Conservation (phyloP, 2,113 vertebrate species). For the Plectropomus leopardus region DNA sequence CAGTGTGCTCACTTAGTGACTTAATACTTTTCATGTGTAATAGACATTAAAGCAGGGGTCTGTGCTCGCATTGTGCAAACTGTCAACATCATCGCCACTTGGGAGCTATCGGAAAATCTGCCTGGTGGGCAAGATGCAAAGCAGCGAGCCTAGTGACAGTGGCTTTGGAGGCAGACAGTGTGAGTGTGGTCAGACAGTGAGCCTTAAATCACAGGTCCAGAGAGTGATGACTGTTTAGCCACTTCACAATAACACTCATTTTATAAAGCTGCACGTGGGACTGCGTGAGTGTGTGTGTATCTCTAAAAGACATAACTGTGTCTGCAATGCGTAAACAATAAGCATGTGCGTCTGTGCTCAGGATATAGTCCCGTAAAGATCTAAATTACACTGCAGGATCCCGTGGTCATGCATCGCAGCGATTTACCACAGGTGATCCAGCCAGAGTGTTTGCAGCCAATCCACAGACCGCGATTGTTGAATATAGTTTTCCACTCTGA, state of each 20-base stretch:
- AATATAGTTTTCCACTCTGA: constrained; percentile 59
- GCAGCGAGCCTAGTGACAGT: constrained; percentile 50
- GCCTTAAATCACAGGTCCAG: constrained; percentile 81
- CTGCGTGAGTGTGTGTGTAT: constrained; percentile 21
- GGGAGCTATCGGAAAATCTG: constrained; percentile 45
- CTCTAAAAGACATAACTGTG: constrained; percentile 22
- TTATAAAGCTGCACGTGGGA: constrained; percentile 58
- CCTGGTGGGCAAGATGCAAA: constrained; percentile 53
- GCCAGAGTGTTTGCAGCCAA: constrained; percentile 62
- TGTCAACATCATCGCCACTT: constrained; percentile 42
- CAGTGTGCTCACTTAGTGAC: background rate
- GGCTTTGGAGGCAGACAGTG: constrained; percentile 71
- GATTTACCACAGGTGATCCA: constrained; percentile 63
- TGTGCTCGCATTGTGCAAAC: constrained; percentile 16
- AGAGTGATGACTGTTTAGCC: constrained; percentile 82
- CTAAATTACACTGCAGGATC: constrained; percentile 58
- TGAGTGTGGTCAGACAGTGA: constrained; percentile 69
- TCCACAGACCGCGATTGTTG: constrained; percentile 66
- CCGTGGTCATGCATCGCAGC: constrained; percentile 42
- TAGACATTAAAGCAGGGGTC: constrained; percentile 46
- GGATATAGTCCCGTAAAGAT: constrained; percentile 38
- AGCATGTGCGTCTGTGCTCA: constrained; percentile 26
- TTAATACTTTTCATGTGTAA: constrained; percentile 22
- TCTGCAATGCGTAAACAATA: constrained; percentile 19
- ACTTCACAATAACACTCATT: constrained; percentile 77